phyloP scores from a whole-genome alignment of 2,888 invertebrate species.

The Drosophila peninsularis region DNA sequence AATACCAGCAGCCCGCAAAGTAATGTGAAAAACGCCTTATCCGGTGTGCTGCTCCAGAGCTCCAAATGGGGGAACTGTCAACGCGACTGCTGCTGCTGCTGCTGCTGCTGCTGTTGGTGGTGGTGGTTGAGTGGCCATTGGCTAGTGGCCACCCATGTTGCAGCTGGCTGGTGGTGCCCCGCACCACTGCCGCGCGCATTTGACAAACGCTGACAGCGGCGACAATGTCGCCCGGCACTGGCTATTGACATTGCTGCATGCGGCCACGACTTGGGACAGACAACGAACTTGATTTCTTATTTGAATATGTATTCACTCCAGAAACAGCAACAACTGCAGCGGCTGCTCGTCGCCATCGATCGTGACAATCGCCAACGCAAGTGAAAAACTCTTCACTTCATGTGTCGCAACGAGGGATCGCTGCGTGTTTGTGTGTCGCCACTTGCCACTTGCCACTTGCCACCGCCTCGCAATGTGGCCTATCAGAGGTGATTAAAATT shows the following conservation, averaged over 20 bases:
- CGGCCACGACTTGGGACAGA: conserved; percentile 17
- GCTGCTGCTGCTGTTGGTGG: too few relatives aligned
- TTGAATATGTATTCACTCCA: conserved; percentile 72
- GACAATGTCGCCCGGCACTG: conserved; percentile 56
- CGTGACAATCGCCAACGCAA: conserved; percentile 80
- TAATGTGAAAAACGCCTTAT: conserved; percentile 79
- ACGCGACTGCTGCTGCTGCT: conserved; percentile 41
- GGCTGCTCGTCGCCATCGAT: conserved; percentile 56
- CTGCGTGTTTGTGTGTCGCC: background rate
- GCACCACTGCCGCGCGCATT: conserved; percentile 46
- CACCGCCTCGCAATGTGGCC: conserved; percentile 30
- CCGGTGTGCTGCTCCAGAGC: conserved; percentile 54
- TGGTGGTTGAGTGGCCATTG: conserved; percentile 6
- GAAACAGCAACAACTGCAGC: conserved; percentile 28
- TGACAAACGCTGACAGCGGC: conserved; percentile 79
- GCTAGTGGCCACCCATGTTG: conserved; percentile 54
- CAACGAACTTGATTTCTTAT: conserved; percentile 74
- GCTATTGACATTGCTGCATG: conserved; percentile 54
- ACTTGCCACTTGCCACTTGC: conserved; percentile 21
- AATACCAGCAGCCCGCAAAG: conserved; percentile 47
- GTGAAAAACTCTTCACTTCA: conserved; percentile 80
- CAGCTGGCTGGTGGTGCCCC: conserved; percentile 20
- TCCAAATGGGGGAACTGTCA: conserved; percentile 64
- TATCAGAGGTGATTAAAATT: conserved; percentile 77
- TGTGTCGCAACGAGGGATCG: conserved; percentile 56